These are phyloP conservation scores for Heliconius hortense DNA, from an alignment of 2,888 invertebrate genomes.

Conservation along the genomic window DNA sequence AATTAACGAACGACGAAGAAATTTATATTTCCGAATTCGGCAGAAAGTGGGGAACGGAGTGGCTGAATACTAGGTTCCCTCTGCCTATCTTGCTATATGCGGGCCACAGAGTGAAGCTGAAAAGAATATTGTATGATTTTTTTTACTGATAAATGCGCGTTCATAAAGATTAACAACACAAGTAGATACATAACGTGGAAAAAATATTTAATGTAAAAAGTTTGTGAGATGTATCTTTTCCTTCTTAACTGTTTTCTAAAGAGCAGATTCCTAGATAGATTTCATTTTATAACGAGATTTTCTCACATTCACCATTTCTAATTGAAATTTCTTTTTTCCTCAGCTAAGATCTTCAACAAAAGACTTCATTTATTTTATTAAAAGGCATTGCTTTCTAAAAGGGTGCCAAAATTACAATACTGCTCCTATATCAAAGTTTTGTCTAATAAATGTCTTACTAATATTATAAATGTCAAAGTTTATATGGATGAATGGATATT, in stretches of 20 bases:
- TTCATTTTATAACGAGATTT: slow-evolving; percentile 13
- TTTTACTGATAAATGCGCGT: background rate
- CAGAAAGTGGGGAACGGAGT: too few species aligned
- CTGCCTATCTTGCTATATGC: background rate
- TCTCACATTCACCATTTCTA: slow-evolving; percentile 9
- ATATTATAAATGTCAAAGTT: too few species aligned
- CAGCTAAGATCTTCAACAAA: slow-evolving; percentile 1
- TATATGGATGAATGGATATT: too few species aligned
- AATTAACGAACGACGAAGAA: too few species aligned
- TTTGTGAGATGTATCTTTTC: background rate
- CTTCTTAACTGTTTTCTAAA: background rate
- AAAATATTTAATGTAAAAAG: slow-evolving; percentile 12
- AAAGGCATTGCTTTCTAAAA: too few species aligned
- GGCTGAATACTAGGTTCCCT: background rate
- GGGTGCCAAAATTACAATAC: too few species aligned
- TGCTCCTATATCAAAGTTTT: too few species aligned
- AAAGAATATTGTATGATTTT: too few species aligned
- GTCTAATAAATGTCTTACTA: too few species aligned
- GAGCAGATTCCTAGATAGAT: background rate
- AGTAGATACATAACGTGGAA: background rate
- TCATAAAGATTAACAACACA: background rate
- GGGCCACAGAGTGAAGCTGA: background rate
- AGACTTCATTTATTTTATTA: slow-evolving; percentile 7
- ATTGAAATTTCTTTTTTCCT: slow-evolving; percentile 1
- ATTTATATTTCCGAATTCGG: too few species aligned